These are phyloP conservation scores for Aramus guarauna DNA, from an alignment of 2,113 vertebrate genomes.

Conservation along the genomic window DNA sequence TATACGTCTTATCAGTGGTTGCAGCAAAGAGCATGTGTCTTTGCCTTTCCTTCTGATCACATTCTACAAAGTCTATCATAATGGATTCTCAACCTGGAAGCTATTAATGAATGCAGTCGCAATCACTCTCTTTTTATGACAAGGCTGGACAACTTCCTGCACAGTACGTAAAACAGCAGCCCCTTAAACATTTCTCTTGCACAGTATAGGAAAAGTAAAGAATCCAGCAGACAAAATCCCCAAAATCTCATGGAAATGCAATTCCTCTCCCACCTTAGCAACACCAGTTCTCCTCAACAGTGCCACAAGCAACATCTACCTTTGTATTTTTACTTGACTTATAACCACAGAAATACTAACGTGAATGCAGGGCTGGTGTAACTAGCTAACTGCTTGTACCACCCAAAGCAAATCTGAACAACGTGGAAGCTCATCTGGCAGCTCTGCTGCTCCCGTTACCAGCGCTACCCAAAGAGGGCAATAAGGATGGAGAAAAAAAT, in stretches of 20 bases:
- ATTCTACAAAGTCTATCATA: neutral
- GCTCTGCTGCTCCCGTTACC: neutral
- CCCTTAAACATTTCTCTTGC: neutral
- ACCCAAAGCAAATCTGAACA: neutral
- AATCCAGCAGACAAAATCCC: neutral
- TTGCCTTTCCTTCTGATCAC: neutral
- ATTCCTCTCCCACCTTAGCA: neutral
- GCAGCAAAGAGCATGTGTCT: neutral
- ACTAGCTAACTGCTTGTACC: neutral
- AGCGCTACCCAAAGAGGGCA: neutral
- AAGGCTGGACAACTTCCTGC: neutral
- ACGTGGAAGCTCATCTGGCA: neutral
- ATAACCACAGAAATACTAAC: neutral
- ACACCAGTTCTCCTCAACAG: neutral
- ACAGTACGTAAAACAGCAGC: neutral
- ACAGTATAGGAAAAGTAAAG: rapidly evolving
- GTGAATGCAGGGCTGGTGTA: neutral
- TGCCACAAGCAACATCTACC: neutral
- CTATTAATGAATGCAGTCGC: neutral
- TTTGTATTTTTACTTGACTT: neutral
- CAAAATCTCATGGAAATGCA: neutral
- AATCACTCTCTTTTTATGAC: neutral
- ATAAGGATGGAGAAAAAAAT: neutral
- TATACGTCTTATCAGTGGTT: neutral
- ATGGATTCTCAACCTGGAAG: neutral